Evolutionary conservation across 1,140 invertebrate species (phyloP), one percentile per base, ranked within the genome.

Genomic region (Rhagoletis pomonella): DNA sequence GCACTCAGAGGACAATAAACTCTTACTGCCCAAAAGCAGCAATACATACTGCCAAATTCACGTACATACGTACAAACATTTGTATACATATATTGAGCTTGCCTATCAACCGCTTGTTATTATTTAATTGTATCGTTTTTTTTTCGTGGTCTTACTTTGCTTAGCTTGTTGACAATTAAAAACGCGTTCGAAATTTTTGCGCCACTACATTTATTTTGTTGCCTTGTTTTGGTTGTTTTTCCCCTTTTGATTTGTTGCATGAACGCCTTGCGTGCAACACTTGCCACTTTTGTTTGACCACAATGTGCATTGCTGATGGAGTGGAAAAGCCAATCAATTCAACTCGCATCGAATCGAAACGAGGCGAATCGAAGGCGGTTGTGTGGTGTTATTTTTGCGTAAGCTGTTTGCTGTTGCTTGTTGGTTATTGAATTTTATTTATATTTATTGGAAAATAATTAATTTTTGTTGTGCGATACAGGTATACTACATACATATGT

Each of bases 91-190:
- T 29, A 29, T 19, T 29, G 29, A 29, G 29, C 29, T 29, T 29
- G 29, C 29, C 29, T 29, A 29, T 29, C 29, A 29, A 29, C 10
- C 29, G 64, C 29, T 67, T 5, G 10, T 67, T 67, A 39, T 67
- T 67, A 39, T 67, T 67, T 19, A 67, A 67, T 67, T 67, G 6
- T 67, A 29, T 67, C 39, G 29, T 19, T 9, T 67, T 67, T 67
- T 58, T 19, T 77, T 81, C 55, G 6, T 14, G 44, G 9, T 50
- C 55, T 55, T 77, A 50, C 47, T 81, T 55, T 55, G 14, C 73
- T 81, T 19, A 3, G 47, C n/a, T 81, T 81, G 73, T 55, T 81
- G 73, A 81, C 73, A 81, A 81, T 58, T 81, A 81, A 81, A 81
- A 81, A 81, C 73, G 73, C 73, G 73, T 19, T 81, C 73, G 73